phyloP scores from a whole-genome alignment of 2,888 invertebrate species.

The Lasioglossum morio region DNA sequence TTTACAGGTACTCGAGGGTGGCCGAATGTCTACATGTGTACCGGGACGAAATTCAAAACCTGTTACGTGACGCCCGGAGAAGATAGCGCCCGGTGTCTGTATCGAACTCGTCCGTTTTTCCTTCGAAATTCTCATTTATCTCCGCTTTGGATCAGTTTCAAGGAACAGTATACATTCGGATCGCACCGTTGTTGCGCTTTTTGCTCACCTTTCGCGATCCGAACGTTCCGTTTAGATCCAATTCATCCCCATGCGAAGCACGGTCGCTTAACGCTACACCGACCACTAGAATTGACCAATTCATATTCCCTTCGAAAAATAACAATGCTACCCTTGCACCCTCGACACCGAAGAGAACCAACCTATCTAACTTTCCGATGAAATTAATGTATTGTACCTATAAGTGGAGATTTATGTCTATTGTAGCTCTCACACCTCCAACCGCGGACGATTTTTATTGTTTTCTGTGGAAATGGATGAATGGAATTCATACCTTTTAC shows the following conservation, averaged over 20 bases:
- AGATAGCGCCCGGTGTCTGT: slow-evolving; percentile 49
- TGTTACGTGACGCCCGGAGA: slow-evolving; percentile 59
- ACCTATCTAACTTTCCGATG: neutral
- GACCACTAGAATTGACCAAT: neutral
- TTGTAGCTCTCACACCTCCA: no score
- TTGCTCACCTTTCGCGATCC: neutral
- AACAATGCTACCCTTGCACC: neutral
- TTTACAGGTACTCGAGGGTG: slow-evolving; percentile 67
- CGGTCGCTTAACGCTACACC: neutral
- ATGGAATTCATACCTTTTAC: no score
- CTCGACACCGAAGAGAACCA: neutral
- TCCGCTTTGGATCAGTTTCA: slow-evolving; percentile 7
- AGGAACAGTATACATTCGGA: neutral
- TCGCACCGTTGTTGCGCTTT: no score
- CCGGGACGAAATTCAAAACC: slow-evolving; percentile 64
- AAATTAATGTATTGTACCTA: neutral
- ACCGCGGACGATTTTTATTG: no score
- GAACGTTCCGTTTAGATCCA: neutral
- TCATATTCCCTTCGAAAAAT: neutral
- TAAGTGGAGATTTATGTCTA: no score
- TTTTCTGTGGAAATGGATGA: no score
- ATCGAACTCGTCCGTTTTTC: slow-evolving; percentile 29
- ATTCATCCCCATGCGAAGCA: neutral
- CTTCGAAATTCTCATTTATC: slow-evolving; percentile 31
- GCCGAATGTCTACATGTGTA: slow-evolving; percentile 62